Evolutionary conservation across 1,140 invertebrate species (phyloP), one percentile per base, ranked within the genome.

Genomic region (Conus ventricosus): DNA sequence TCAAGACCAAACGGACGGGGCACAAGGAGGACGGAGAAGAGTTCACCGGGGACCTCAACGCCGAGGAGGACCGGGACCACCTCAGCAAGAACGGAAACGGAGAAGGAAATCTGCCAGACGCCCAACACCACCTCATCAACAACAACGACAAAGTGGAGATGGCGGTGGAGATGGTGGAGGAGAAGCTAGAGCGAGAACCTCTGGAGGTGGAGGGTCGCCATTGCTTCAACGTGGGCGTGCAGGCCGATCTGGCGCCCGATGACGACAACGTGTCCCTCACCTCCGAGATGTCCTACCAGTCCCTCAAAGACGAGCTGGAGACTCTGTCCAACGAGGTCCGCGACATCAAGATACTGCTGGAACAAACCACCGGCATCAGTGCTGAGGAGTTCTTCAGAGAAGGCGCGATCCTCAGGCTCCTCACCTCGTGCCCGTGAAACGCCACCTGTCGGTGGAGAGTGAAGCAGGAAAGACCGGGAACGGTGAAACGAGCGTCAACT

Each of bases 331-430:
- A 88, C 63, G 89, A 90, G 67, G 85, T 90, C n/a, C 76, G 84
- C 17, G 89, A 88, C 39, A 88, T 90, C 54, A 90, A 88, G 80
- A 51, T 88, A 23, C 87, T 90, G 39, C 81, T 90, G 87, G 84
- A 88, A 71, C 85, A 87, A 51, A 71, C 89, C 15, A 88, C 87
- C 15, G 89, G 87, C 60, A 90, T 90, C 51, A 88, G 89, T 67
- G 54, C 84, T 3, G 87, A 88, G 60, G 89, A 90, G 82, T 90
- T 88, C 63, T 88, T 88, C 76, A 76, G 78, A 82, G 89, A 3
- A 25, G 67, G 27, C 78, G 54, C 0, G 63, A 57, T 6, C 71
- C 39, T 39, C 54, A 8, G 25, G 23, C 60, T 15, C 13, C 53
- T 2, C 10, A 53, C 3, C n/a, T 85, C n/a, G 78, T 84, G 7